Evolutionary conservation across 2,888 invertebrate species (phyloP), one percentile per base, ranked within the genome.

Genomic region (Ametastegia equiseti): DNA sequence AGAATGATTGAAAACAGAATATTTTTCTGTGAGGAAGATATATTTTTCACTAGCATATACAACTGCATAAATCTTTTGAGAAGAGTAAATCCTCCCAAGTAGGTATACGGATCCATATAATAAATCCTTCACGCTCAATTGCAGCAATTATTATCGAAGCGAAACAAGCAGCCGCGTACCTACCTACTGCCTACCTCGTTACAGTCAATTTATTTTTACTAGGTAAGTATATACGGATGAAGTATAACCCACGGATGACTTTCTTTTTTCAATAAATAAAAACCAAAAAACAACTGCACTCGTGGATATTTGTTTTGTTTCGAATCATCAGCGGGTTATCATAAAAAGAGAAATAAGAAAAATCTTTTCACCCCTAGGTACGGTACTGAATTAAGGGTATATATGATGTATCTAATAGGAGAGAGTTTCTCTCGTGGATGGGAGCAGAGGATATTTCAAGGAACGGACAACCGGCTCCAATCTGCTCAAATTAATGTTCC

Each of bases 401-500:
- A 33, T 54, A 60, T n/a, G n/a, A n/a, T n/a, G n/a, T n/a, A 47
- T 15, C 15, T 45, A 27, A 30, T 23, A 71, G 15, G 27, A 45
- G 54, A 36, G 45, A 27, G n/a, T 71, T n/a, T n/a, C 45, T 27
- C 30, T 47, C n/a, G 11, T n/a, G 67, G 23, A 54, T 67, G 36
- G 65, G 36, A 15, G 36, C 5, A 33, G 54, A 75, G 75, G 57
- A 75, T 75, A 75, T 75, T 75, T 75, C 75, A 75, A 50, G 75
- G 75, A 36, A 75, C 75, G 75, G 75, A 75, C 75, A 75, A 75
- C 54, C 75, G 75, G 75, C 39, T 54, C 75, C 50, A 75, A 75
- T 75, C 75, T 75, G 75, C 36, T 75, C 54, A 75, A 75, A 75
- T 75, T 75, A 75, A 75, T 75, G 75, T 75, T 75, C 75, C 75